Percentiles rank a stretch among this genome's conserved stretches.
Evolutionary conservation across 2,113 vertebrate species (phyloP).

Genomic region (Aepyceros melampus): DNA sequence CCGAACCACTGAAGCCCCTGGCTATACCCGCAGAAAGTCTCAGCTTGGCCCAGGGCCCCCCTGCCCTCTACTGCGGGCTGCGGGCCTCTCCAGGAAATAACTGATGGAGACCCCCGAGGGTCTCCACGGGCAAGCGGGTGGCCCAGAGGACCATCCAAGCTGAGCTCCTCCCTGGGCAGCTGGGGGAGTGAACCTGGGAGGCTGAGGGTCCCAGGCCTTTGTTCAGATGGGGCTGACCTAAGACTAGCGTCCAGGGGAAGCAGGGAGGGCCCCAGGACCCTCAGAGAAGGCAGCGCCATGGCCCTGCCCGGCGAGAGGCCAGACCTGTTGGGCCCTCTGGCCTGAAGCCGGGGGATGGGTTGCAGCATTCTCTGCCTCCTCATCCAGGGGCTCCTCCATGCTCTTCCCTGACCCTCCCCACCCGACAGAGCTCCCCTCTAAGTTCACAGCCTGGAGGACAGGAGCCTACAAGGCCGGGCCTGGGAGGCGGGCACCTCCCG

Average conservation of each 20-base stretch:
- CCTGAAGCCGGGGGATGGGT: background rate
- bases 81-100: background rate
- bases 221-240: background rate
- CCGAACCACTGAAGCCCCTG: background rate
- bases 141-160: background rate
- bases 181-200: background rate
- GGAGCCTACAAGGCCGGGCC: too few relatives aligned
- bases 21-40: fast-evolving
- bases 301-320: background rate
- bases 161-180: background rate
- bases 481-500: background rate
- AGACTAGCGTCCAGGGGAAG: background rate
- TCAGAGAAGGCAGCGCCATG: background rate
- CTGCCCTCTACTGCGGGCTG: fast-evolving
- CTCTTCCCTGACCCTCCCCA: background rate
- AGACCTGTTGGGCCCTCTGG: background rate
- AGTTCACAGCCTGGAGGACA: background rate
- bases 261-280: background rate
- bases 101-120: background rate
- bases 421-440: background rate
- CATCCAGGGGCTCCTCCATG: background rate
- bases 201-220: background rate
- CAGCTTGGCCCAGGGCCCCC: background rate
- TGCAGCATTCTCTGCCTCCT: background rate
- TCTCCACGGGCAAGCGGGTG: background rate